Conservation (phyloP, 2,797 vertebrate genomes). For the Hemibagrus guttatus region DNA sequence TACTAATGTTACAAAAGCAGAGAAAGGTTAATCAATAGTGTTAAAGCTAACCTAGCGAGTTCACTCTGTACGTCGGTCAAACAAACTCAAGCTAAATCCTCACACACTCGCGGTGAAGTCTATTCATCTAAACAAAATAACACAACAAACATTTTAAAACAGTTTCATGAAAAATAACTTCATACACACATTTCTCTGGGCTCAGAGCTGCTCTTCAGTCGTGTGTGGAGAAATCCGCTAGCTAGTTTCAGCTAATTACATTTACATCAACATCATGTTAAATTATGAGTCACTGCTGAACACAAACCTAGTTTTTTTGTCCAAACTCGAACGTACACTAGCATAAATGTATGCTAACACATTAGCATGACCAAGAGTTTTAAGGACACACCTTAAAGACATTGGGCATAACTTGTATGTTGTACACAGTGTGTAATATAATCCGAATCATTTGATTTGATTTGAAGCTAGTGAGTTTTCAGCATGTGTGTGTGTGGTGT, state of each 20-base stretch:
- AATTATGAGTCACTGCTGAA: not conserved
- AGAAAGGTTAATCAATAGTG: not conserved
- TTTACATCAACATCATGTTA: not conserved
- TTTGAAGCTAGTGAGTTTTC: not conserved
- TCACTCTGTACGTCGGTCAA: not conserved
- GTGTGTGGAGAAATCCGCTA: not conserved
- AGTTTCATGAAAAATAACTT: not conserved
- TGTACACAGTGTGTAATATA: not conserved
- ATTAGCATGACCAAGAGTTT: not conserved
- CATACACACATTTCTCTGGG: not conserved
- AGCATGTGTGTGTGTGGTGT: not conserved
- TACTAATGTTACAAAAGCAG: not conserved
- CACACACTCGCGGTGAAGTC: not conserved
- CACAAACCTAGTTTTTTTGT: not conserved
- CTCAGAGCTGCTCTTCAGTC: too few species aligned
- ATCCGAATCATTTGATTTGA: not conserved
- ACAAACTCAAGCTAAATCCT: not conserved
- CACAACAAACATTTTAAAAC: not conserved
- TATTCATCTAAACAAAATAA: not conserved
- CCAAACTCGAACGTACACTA: not conserved
- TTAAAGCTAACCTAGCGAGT: not conserved
- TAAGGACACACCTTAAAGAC: too few species aligned
- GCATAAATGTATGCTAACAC: not conserved
- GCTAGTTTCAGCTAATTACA: not conserved
- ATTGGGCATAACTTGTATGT: not conserved